Evolutionary conservation across 1,140 invertebrate species (phyloP).

Genomic region (Forficula auricularia): DNA sequence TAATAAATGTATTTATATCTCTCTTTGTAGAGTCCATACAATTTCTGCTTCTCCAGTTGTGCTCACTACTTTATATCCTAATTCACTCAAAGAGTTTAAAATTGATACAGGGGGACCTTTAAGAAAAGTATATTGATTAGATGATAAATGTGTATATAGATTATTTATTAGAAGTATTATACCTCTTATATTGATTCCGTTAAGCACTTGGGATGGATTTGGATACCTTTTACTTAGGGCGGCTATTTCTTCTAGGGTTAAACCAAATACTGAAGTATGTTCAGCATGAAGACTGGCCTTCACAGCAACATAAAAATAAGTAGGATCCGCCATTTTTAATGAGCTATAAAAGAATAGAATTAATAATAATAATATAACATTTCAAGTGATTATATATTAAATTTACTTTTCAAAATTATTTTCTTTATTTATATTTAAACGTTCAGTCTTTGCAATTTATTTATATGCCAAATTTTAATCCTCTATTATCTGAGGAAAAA

Average conservation of each 20-base stretch:
- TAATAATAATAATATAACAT: too few species aligned
- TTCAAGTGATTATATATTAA: too few species aligned
- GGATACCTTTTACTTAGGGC: constrained; percentile 48
- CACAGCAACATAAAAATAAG: constrained; percentile 46
- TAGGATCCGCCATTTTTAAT: not conserved
- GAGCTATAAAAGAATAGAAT: too few species aligned
- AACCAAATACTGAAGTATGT: constrained; percentile 54
- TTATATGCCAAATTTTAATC: too few species aligned
- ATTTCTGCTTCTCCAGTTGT: constrained; percentile 60
- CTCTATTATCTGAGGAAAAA: too few species aligned
- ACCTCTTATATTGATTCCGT: constrained; percentile 50
- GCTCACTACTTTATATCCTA: constrained; percentile 57
- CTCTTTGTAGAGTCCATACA: constrained; percentile 62
- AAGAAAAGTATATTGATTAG: constrained; percentile 14
- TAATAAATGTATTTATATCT: constrained; percentile 20
- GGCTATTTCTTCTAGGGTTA: constrained; percentile 42
- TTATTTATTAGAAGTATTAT: constrained; percentile 4
- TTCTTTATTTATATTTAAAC: too few species aligned
- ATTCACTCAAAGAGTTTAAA: constrained; percentile 51
- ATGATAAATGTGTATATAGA: not conserved
- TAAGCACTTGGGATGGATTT: constrained; percentile 39
- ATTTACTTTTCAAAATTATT: too few species aligned
- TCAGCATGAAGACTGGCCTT: constrained; percentile 55
- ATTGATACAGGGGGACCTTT: constrained; percentile 37
- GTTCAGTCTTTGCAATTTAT: too few species aligned